Conservation (phyloP, 2,797 vertebrate genomes). For the Microcaecilia unicolor region DNA sequence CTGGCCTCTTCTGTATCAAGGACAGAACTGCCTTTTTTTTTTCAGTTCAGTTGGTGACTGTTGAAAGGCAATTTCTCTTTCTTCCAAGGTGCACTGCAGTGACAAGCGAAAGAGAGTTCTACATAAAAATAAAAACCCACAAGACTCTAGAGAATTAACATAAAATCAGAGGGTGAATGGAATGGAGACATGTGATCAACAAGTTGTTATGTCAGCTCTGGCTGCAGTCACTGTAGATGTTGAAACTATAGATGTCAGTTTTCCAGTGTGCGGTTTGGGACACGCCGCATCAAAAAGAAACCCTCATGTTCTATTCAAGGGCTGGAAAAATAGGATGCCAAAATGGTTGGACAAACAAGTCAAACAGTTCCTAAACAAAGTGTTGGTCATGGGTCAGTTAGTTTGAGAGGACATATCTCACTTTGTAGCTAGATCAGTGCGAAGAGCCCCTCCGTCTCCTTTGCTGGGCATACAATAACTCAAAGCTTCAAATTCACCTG, state of each 20-base stretch:
- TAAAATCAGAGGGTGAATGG: constrained; percentile 36
- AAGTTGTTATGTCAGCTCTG: constrained; percentile 37
- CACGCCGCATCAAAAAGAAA: constrained; percentile 7
- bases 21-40: constrained; percentile 19
- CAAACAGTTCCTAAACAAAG: too few species aligned
- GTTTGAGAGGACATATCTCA: too few species aligned
- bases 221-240: constrained; percentile 29
- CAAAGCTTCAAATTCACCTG: too few species aligned
- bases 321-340: not conserved
- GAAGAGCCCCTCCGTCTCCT: too few species aligned
- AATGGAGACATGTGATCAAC: constrained; percentile 25
- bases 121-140: constrained; percentile 39
- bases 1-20: constrained; percentile 5
- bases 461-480: too few species aligned
- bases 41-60: too few species aligned
- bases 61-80: too few species aligned
- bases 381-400: too few species aligned
- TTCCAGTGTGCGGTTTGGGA: constrained; percentile 24
- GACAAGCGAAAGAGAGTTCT: constrained; percentile 24
- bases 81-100: too few species aligned
- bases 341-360: too few species aligned
- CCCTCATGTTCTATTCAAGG: constrained; percentile 6
- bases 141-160: constrained; percentile 23
- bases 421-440: too few species aligned
- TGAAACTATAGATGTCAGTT: constrained; percentile 32